A percentile compares a stretch with the other conserved stretches of the same genome.
phyloP scores from a whole-genome alignment of 1,140 invertebrate species.

The Drosophila carrolli region DNA sequence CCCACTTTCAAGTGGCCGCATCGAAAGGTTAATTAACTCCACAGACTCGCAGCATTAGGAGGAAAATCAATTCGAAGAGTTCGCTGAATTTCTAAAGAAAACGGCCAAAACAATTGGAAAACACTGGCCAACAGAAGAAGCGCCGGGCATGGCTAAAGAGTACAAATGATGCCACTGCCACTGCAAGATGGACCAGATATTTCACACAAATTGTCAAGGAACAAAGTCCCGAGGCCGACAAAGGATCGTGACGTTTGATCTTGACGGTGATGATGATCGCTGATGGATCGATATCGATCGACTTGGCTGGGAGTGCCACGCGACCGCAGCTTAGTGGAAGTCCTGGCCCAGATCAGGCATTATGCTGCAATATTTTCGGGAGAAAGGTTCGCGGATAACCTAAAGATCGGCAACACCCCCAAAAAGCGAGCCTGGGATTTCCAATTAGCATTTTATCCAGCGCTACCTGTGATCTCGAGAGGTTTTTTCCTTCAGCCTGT shows the following conservation, averaged over 20 bases:
- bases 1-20: constrained; percentile 75
- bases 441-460: constrained; percentile 66
- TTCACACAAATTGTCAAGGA: constrained; percentile 65
- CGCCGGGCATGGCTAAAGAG: constrained; percentile 74
- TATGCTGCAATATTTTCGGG: constrained; percentile 62
- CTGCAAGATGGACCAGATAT: constrained; percentile 42
- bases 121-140: constrained; percentile 38
- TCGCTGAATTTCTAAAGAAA: constrained; percentile 69
- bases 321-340: constrained; percentile 57
- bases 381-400: constrained; percentile 60
- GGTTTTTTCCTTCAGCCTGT: constrained; percentile 36
- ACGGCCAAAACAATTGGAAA: constrained; percentile 66
- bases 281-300: constrained; percentile 56
- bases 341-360: constrained; percentile 39
- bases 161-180: constrained; percentile 65
- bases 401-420: constrained; percentile 70
- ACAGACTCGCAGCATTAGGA: constrained; percentile 21
- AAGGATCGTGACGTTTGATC: constrained; percentile 72
- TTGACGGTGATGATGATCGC: constrained; percentile 55
- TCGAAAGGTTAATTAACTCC: constrained; percentile 75
- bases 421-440: constrained; percentile 34
- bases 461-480: constrained; percentile 51
- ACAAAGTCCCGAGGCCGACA: constrained; percentile 56
- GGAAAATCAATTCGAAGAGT: constrained; percentile 73
- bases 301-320: constrained; percentile 58